phyloP scores from a whole-genome alignment of 1,140 invertebrate genomes.

The Hycleus phaleratus region DNA sequence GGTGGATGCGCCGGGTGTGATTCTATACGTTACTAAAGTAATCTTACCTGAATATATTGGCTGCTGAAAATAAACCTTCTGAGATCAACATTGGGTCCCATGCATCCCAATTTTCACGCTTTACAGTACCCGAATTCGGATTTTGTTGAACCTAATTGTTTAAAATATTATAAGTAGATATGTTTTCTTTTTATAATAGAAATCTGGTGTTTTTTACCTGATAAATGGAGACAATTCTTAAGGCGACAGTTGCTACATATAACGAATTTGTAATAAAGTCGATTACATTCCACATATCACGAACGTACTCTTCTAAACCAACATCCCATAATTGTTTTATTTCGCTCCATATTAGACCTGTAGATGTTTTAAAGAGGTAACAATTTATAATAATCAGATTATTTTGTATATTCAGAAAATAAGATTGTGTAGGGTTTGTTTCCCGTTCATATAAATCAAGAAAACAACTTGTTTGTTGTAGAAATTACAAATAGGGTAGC shows the following conservation, averaged over 20 bases:
- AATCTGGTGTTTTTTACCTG: constrained; percentile 50
- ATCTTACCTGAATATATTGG: constrained; percentile 82
- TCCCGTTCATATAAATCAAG: no score
- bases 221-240: constrained; percentile 88
- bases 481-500: no score
- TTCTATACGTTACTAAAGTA: not conserved
- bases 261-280: constrained; percentile 97
- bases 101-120: constrained; percentile 76
- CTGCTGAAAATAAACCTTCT: constrained; percentile 92
- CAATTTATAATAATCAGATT: no score
- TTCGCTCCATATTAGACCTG: constrained; percentile 96
- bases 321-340: constrained; percentile 98
- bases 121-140: constrained; percentile 24
- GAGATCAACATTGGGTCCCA: constrained; percentile 97
- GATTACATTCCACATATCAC: constrained; percentile 99
- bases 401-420: no score
- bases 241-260: constrained; percentile 92
- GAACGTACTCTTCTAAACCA: constrained; percentile 88
- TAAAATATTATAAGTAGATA: not conserved
- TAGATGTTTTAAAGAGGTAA: constrained; percentile 14
- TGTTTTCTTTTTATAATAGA: no score
- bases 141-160: constrained; percentile 24
- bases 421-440: no score
- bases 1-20: no score
- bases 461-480: no score